These are phyloP conservation scores for Chrysochloris asiatica DNA, from an alignment of 2,113 vertebrate genomes.

Conservation along the genomic window DNA sequence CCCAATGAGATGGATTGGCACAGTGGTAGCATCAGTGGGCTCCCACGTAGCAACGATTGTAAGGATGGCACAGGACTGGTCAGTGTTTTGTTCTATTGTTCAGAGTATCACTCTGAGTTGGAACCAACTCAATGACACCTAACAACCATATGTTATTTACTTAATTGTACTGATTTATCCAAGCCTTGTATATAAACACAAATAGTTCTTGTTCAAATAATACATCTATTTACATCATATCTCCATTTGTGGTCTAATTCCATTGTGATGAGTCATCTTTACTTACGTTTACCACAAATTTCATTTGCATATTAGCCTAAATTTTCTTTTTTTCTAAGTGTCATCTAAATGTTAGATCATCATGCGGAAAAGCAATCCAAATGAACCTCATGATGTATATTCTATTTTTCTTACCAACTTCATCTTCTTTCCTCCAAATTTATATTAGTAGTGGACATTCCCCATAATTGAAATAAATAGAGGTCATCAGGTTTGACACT, in stretches of 20 bases:
- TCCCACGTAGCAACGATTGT: too few species aligned
- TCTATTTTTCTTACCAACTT: not conserved
- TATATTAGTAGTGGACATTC: not conserved
- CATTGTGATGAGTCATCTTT: not conserved
- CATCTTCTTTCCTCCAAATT: not conserved
- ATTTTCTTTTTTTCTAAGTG: not conserved
- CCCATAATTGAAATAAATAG: not conserved
- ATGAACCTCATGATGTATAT: not conserved
- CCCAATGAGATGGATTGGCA: too few species aligned
- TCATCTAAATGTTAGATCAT: not conserved
- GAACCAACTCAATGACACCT: too few species aligned
- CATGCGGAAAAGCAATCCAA: not conserved
- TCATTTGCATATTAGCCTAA: not conserved
- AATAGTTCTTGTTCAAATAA: not conserved
- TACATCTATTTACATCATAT: not conserved
- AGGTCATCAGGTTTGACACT: not conserved
- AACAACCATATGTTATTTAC: not conserved
- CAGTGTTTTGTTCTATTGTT: too few species aligned
- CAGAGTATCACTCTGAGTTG: too few species aligned
- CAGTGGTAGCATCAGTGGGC: too few species aligned
- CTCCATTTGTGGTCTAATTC: not conserved
- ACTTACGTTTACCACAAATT: not conserved
- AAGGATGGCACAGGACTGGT: too few species aligned
- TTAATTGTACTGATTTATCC: not conserved
- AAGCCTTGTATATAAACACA: not conserved